A percentile compares a stretch with the other conserved stretches of the same genome.
Conservation (phyloP, 2,888 invertebrate species). For the Drosophila basisetae region DNA sequence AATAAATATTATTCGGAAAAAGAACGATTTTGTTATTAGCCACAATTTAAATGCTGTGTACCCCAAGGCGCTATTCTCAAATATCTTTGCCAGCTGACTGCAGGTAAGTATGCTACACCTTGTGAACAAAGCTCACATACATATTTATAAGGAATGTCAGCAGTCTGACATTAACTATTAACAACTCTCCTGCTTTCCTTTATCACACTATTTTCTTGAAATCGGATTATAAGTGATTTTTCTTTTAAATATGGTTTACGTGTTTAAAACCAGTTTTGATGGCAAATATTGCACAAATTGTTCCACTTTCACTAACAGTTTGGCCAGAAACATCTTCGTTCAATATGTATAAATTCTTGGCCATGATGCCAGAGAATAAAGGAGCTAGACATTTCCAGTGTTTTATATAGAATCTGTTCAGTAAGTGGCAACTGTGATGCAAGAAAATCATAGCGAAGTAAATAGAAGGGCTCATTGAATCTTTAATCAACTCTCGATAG, state of each 20-base stretch:
- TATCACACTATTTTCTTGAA: not conserved
- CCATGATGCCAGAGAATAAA: not conserved
- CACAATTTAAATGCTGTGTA: not conserved
- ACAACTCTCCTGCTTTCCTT: too few relatives aligned
- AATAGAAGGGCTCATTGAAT: slow-evolving; percentile 2
- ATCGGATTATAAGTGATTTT: not conserved
- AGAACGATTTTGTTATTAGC: not conserved
- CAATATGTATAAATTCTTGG: not conserved
- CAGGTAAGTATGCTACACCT: slow-evolving; percentile 37
- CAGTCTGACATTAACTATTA: not conserved
- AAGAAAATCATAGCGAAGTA: not conserved
- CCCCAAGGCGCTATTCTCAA: not conserved
- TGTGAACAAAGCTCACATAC: not conserved
- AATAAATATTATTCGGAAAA: not conserved
- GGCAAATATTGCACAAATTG: not conserved
- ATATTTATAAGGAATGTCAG: not conserved
- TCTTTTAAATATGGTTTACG: not conserved
- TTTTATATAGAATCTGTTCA: not conserved
- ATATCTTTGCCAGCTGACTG: not conserved
- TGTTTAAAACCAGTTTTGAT: not conserved
- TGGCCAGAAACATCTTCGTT: not conserved
- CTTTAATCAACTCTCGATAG: slow-evolving; percentile 20
- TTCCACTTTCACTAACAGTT: not conserved
- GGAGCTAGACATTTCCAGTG: not conserved
- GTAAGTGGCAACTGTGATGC: not conserved